These are phyloP conservation scores for Macrocentrus cingulum DNA, from an alignment of 1,140 invertebrate genomes.

Conservation along the genomic window DNA sequence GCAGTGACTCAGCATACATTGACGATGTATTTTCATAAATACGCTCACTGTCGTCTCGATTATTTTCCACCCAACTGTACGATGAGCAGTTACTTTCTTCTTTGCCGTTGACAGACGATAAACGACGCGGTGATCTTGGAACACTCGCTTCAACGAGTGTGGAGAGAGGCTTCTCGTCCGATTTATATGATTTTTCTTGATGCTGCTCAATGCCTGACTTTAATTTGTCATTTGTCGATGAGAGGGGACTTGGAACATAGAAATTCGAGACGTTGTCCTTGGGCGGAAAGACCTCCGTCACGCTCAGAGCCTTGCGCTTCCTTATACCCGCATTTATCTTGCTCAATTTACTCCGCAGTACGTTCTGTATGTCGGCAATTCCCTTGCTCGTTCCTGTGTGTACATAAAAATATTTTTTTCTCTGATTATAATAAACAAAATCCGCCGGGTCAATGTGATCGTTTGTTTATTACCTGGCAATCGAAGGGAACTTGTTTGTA, in stretches of 20 bases:
- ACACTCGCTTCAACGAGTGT: slow-evolving; percentile 43
- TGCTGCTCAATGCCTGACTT: slow-evolving; percentile 29
- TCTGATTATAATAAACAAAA: no score
- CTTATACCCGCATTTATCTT: slow-evolving; percentile 69
- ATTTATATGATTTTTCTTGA: slow-evolving; percentile 32
- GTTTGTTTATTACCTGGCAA: slow-evolving; percentile 53
- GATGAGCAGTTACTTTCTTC: slow-evolving; percentile 29
- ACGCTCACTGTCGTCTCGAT: slow-evolving; percentile 6
- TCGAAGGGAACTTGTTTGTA: slow-evolving; percentile 65
- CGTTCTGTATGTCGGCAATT: slow-evolving; percentile 62
- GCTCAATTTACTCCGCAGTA: slow-evolving; percentile 66
- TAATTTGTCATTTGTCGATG: slow-evolving; percentile 41
- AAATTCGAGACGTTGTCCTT: slow-evolving; percentile 60
- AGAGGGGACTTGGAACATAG: slow-evolving; percentile 67
- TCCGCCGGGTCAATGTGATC: no score
- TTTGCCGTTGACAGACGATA: slow-evolving; percentile 27
- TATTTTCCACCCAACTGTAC: slow-evolving; percentile 29
- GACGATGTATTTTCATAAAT: slow-evolving; percentile 8
- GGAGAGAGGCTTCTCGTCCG: slow-evolving; percentile 43
- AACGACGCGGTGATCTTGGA: slow-evolving; percentile 41
- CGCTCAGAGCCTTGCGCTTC: slow-evolving; percentile 66
- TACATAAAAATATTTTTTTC: neutral
- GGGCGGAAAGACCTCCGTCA: slow-evolving; percentile 65
- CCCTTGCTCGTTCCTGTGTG: slow-evolving; percentile 47
- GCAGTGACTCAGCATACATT: slow-evolving; percentile 23